Base-by-base conservation (phyloP, 2,888 invertebrate species). In the Sphinx pinastri region DNA sequence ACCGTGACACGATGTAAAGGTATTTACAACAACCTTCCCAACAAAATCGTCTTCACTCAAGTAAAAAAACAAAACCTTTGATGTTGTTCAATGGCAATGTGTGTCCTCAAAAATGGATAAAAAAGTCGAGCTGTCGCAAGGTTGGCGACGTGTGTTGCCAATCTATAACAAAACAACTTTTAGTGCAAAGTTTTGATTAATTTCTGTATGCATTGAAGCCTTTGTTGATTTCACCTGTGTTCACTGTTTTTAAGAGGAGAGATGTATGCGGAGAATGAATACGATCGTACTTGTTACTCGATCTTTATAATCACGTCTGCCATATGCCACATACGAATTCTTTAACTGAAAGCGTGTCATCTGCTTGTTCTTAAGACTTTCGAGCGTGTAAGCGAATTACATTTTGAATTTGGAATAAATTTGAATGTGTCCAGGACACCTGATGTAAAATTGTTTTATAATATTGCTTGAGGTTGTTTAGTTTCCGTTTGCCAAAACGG, bases 61-160 rank as follows among this genome's bases (percentile, higher is more conserved):
- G 75, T 77, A 79, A 83, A 80, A 76, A 73, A 83, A 85, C 85
- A 85, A 86, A 80, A 81, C 82, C 83, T 85, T 86, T 84, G 87
- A 87, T 85, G 85, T 84, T 88, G 85, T 84, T 88, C 88, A 89
- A 87, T 88, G 87, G 85, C 86, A 84, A 81, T 80, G 84, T 81
- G 82, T 87, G 88, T 86, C 86, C 85, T 86, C 84, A 88, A 86
- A 88, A 88, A 84, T 76, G 75, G 76, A 83, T 76, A 84, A 87
- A 88, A 86, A 87, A 84, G 76, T 77, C 77, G 77, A 78, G 79
- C 76, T 72, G 77, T 71, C 72, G 76, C 85, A 88, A 89, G 88
- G 87, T 84, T 85, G 83, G 77, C 84, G 80, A 80, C 84, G 81
- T 77, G 77, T 75, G 76, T 76, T 79, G 79, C 81, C 78, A 78